A percentile compares a stretch with the other conserved stretches of the same genome.
These are phyloP conservation scores for Chydorus sphaericus DNA, from an alignment of 2,888 invertebrate species.

Conservation along the genomic window DNA sequence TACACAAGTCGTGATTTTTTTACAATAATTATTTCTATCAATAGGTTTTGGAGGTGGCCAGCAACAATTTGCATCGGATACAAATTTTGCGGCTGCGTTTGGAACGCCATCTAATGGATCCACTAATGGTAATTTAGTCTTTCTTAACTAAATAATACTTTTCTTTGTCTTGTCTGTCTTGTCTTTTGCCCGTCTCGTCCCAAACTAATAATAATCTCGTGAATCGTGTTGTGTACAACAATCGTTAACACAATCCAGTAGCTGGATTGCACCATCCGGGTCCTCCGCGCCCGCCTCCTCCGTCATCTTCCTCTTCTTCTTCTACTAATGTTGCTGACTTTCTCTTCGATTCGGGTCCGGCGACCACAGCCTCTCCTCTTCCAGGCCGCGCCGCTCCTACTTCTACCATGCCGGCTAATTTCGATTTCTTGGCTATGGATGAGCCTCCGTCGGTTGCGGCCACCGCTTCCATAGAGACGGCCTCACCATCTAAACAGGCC, in stretches of 20 bases:
- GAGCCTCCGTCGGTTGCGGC: neutral
- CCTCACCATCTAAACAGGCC: conserved; percentile 11
- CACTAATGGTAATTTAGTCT: conserved; percentile 21
- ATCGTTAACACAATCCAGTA: neutral
- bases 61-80: conserved; percentile 47
- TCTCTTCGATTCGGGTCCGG: neutral
- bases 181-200: too few species aligned
- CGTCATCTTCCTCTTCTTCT: conserved; percentile 8
- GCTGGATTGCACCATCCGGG: conserved; percentile 4
- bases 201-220: conserved; percentile 1
- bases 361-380: neutral
- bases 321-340: conserved; percentile 8
- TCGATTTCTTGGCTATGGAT: conserved; percentile 1
- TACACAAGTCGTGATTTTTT: neutral
- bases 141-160: neutral
- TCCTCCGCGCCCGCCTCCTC: conserved; percentile 13
- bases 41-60: conserved; percentile 18
- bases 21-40: neutral
- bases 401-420: neutral
- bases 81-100: conserved; percentile 75
- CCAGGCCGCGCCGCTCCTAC: neutral
- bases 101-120: conserved; percentile 50
- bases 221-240: neutral
- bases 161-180: neutral
- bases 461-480: neutral